phyloP scores from a whole-genome alignment of 2,888 invertebrate species.

The Leptopterna dolabrata region DNA sequence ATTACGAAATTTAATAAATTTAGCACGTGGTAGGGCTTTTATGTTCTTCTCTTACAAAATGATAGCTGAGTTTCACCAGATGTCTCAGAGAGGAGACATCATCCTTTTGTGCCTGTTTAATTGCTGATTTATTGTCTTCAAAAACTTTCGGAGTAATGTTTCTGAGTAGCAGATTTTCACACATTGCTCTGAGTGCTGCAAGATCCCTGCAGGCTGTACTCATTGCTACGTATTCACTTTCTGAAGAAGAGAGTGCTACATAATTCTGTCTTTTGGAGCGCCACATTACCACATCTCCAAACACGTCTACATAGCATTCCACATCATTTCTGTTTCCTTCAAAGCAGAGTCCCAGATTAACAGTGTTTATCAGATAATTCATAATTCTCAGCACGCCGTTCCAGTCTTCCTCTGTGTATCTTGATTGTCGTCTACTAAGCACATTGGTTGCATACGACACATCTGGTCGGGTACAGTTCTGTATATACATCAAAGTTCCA shows the following conservation, averaged over 20 bases:
- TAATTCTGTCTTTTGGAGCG: neutral
- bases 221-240: neutral
- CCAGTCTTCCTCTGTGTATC: too few species aligned
- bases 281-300: neutral
- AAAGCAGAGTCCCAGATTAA: too few species aligned
- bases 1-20: too few species aligned
- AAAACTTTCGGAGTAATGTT: neutral
- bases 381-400: too few species aligned
- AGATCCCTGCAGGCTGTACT: neutral
- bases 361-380: too few species aligned
- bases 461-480: too few species aligned
- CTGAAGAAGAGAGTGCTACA: neutral
- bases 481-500: too few species aligned
- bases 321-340: too few species aligned
- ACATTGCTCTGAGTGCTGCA: neutral
- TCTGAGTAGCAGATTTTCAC: neutral
- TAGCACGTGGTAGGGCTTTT: too few species aligned
- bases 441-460: too few species aligned
- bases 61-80: neutral
- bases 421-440: too few species aligned
- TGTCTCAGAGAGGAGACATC: neutral
- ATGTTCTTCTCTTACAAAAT: neutral
- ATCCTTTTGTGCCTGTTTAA: slow-evolving; percentile 4
- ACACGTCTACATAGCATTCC: too few species aligned
- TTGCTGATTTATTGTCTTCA: neutral